Evolutionary conservation across 2,888 invertebrate species (phyloP), one percentile per base, ranked within the genome.

Genomic region (Pseudeuparius sepicola): DNA sequence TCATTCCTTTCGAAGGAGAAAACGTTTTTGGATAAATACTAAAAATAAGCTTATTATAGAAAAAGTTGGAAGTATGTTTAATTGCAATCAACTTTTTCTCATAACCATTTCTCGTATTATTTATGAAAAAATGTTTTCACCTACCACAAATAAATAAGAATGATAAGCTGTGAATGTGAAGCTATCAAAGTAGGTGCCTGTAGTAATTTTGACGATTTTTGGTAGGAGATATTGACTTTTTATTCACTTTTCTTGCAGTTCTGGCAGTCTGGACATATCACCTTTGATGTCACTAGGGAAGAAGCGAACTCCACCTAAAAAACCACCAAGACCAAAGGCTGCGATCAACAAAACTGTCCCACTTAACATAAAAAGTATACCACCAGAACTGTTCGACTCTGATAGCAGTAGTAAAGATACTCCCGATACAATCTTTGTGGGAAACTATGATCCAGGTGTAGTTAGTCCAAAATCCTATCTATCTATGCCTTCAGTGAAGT

Each of bases 401-500:
- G 59, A 59, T 36, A 58, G 55, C 29, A 49, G 48, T 28, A 51
- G 53, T 14, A 53, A 53, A 41, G 54, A 51, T 14, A 54, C 58
- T 2, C 53, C 56, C 2, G 58, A 59, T 32, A 11, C 13, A 11
- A 28, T 34, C 4, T 32, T 28, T 27, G 25, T 15, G 2, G 49
- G 43, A 18, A 55, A 55, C 36, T 49, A 50, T 20, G 57, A 56
- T 37, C 54, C 56, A n/a, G 60, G 57, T 5, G 55, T 60, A 2
- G 44, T 58, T n/a, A 63, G 61, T 41, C 61, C 87, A 1, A 82
- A 83, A 28, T 86, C 86, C 0, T 86, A 82, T 53, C 68, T 87
- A 4, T 86, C 86, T 1, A 87, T 87, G 86, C 84, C 84, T 13
- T 85, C 86, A 2, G 78, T 86, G 6, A 81, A 78, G 51, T 77